phyloP scores from a whole-genome alignment of 92 coral and sea anemone species.

The Porites divaricata region DNA sequence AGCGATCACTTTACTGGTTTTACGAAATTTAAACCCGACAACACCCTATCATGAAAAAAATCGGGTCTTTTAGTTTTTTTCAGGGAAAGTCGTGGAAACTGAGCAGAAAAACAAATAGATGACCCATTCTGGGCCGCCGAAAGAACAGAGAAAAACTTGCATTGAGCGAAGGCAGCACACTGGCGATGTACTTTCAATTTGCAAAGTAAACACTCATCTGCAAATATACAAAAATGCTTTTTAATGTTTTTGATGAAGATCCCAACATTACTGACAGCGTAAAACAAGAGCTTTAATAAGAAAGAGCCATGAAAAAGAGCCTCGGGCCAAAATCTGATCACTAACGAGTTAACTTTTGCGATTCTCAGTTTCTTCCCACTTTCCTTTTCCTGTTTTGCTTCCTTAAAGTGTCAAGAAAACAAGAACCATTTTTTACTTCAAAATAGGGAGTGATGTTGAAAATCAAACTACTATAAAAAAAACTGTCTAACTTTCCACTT shows the following conservation, averaged over 20 bases:
- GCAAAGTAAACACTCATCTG: conserved; percentile 6
- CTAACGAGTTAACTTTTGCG: too few species aligned
- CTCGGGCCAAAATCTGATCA: neutral
- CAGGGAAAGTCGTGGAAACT: neutral
- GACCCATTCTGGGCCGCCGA: too few species aligned
- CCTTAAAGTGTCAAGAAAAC: too few species aligned
- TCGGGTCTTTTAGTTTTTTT: neutral
- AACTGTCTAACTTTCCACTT: too few species aligned
- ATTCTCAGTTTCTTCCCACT: too few species aligned
- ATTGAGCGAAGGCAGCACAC: neutral
- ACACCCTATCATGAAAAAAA: neutral
- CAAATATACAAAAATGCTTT: conserved; percentile 1
- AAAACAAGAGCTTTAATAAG: neutral
- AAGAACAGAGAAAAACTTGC: neutral
- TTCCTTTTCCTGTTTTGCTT: too few species aligned
- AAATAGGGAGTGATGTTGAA: too few species aligned
- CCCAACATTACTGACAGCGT: too few species aligned
- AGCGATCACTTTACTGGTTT: too few species aligned
- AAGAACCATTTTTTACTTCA: too few species aligned
- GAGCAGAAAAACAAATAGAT: neutral
- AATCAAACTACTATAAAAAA: too few species aligned
- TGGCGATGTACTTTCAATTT: conserved; percentile 4
- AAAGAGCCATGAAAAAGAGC: neutral
- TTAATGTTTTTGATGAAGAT: neutral
- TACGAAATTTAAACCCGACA: neutral